Evolutionary conservation across 2,797 vertebrate genomes (phyloP), one percentile per base, ranked within the genome.

Genomic region (Sebastes steindachneri): DNA sequence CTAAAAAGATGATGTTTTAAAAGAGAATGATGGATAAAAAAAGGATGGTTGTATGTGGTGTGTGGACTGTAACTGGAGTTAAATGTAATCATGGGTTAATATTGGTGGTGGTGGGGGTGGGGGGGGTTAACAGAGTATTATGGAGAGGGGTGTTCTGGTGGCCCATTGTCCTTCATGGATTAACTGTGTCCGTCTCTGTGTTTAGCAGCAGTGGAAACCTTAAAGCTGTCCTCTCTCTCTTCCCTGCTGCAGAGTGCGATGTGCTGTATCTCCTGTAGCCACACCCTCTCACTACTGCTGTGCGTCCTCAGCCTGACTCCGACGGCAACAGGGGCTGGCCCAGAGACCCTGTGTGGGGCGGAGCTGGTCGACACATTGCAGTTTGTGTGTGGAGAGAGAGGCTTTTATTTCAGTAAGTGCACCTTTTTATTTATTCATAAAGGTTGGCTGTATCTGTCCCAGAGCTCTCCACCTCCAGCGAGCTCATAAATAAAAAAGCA

Each of bases 331-430:
- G 93, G 94, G 86, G 97, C 97, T 86, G 97, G 96, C 57, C 96
- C 97, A 0, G 98, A 99, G 96, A 99, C 98, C 2, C 97, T 99
- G 88, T 99, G 98, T 79, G 98, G 98, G 93, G 98, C 98, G 90
- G 98, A 99, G 95, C 94, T 99, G 93, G 98, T 99, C 90, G 98
- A 99, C 81, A 98, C 98, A 91, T 97, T 99, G 93, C 99, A 99
- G 95, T 99, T 99, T 85, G 98, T 99, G 90, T 99, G 99, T 85
- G 98, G 98, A 95, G 98, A 99, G 81, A 97, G 98, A 95, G 98
- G 98, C 94, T 99, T 99, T 96, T 99, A 99, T 96, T 99, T 99
- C 97, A 99, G 98, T 99, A 98, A 99, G 98, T 99, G 94, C 95
- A 96, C 93, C 90, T 95, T 95, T 93, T 96, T 93, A 96, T 95